Evolutionary conservation across 2,797 vertebrate genomes (phyloP).

Genomic region (Helostoma temminkii): DNA sequence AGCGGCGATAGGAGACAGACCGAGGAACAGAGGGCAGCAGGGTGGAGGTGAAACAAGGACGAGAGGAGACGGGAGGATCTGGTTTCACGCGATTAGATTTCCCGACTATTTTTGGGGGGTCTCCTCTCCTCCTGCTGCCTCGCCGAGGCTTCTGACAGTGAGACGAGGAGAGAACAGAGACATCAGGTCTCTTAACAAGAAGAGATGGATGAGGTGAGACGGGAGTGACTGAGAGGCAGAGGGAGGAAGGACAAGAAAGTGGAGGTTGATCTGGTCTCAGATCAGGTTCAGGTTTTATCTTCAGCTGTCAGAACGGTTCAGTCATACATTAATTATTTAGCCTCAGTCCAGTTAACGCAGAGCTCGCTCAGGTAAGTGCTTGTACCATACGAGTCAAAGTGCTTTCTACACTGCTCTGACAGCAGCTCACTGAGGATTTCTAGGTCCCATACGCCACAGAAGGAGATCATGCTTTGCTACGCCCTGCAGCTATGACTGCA

Average conservation of each 20-base stretch:
- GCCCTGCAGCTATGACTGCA: no score
- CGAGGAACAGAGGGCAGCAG: conserved; percentile 6
- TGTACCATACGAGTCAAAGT: no score
- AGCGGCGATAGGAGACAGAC: conserved; percentile 15
- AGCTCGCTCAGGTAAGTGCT: no score
- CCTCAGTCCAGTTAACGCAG: no score
- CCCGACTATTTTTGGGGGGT: conserved; percentile 48
- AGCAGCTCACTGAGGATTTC: no score
- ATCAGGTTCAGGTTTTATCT: background rate
- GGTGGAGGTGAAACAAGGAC: conserved; percentile 14
- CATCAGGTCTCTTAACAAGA: background rate
- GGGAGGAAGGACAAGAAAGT: background rate
- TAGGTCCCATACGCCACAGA: no score
- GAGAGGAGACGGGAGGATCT: conserved; percentile 29
- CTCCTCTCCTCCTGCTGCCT: background rate
- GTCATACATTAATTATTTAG: no score
- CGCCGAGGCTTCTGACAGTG: conserved; percentile 2
- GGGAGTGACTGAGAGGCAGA: conserved; percentile 4
- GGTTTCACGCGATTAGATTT: conserved; percentile 62
- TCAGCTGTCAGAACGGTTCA: no score
- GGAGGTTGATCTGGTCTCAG: background rate
- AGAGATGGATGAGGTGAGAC: conserved; percentile 9
- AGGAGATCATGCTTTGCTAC: no score
- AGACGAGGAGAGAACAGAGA: conserved; percentile 7
- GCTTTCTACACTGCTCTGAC: no score